These are phyloP conservation scores for Hypomecis atomaria DNA, from an alignment of 2,888 invertebrate species.

Conservation along the genomic window DNA sequence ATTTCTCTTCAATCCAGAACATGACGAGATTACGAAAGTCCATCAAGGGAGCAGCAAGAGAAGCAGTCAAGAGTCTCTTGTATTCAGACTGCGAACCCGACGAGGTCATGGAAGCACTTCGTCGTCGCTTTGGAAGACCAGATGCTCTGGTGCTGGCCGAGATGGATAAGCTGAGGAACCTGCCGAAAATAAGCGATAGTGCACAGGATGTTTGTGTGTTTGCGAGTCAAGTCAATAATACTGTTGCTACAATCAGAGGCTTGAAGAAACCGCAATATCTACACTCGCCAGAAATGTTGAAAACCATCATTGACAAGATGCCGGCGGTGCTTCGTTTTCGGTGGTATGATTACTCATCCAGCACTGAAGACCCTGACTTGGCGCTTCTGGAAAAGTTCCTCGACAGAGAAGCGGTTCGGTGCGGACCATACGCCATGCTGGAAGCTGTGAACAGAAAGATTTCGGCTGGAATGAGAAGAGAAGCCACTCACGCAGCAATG, in stretches of 20 bases:
- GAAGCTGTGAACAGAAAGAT: neutral
- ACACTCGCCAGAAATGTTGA: neutral
- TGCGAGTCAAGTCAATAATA: neutral
- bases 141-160: neutral
- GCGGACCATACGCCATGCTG: neutral
- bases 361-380: neutral
- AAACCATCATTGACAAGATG: conserved; percentile 3
- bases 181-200: neutral
- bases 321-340: neutral
- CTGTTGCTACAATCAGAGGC: neutral
- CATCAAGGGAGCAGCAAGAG: neutral
- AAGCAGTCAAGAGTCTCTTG: neutral
- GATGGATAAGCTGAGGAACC: neutral
- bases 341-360: neutral
- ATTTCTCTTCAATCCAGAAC: neutral
- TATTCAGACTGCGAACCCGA: neutral
- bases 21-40: neutral
- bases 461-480: neutral
- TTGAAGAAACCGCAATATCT: conserved; percentile 6
- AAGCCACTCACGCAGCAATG: too few species aligned
- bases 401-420: neutral
- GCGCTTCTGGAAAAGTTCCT: neutral
- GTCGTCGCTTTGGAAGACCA: conserved; percentile 2
- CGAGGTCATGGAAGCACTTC: neutral
- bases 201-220: neutral